Evolutionary conservation across 2,888 invertebrate genomes (phyloP).

Genomic region (Spodoptera picta): DNA sequence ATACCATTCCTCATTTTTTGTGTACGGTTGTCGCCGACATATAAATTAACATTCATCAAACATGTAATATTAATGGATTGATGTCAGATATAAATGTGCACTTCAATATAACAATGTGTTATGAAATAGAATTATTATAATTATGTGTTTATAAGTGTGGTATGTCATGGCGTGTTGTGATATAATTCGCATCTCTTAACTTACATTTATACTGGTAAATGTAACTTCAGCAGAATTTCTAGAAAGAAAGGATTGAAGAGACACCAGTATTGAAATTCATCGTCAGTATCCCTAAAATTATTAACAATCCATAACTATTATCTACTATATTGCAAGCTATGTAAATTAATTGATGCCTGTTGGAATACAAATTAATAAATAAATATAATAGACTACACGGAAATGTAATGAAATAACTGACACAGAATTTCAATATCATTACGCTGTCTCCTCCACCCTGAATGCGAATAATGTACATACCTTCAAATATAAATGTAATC

Average conservation of each 20-base stretch:
- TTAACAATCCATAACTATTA: too few species aligned
- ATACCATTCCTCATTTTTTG: conserved; percentile 61
- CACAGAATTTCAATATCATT: too few species aligned
- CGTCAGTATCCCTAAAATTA: too few species aligned
- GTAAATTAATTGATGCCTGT: too few species aligned
- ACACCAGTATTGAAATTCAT: too few species aligned
- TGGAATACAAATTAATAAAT: too few species aligned
- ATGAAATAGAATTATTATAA: conserved; percentile 32
- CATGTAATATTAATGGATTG: conserved; percentile 37
- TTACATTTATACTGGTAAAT: conserved; percentile 25
- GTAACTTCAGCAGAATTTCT: not conserved
- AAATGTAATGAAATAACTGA: too few species aligned
- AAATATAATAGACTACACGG: too few species aligned
- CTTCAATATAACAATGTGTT: conserved; percentile 43
- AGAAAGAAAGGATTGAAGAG: not conserved
- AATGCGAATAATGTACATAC: conserved; percentile 34
- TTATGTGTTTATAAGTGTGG: conserved; percentile 22
- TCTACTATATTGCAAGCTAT: too few species aligned
- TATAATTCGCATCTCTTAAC: conserved; percentile 39
- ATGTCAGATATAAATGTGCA: conserved; percentile 48
- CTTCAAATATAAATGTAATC: conserved; percentile 26
- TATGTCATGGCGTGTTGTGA: conserved; percentile 40
- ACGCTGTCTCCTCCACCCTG: too few species aligned
- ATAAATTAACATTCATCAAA: conserved; percentile 31
- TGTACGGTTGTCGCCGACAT: conserved; percentile 31